Evolutionary conservation across 2,113 vertebrate genomes (phyloP), one percentile per base, ranked within the genome.

Genomic region (Paracanthobrama guichenoti): DNA sequence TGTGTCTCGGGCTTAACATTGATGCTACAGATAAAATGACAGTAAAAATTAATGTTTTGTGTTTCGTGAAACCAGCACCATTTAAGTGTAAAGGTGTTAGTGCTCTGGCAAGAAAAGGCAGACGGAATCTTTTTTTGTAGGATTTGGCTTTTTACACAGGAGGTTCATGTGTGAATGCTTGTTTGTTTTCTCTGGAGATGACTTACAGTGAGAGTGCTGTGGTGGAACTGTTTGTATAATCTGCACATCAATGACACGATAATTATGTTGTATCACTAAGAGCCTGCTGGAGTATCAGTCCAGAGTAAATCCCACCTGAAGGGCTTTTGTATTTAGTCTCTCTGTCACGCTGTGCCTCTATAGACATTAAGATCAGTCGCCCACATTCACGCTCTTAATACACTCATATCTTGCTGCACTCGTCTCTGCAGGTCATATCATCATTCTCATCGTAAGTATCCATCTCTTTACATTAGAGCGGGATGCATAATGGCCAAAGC

Each of bases 251-350:
- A 8, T 67, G 79, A 48, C 60, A 67, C 8, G 5, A 31, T 50
- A 50, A 81, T 66, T 81, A 50, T 67, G 42, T 81, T 81, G 42
- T 67, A 50, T 67, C 13, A 22, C 55, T 26, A 62, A 79, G 76
- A 44, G 60, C 26, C 78, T 81, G 60, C 79, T 18, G 59, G 39
- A 50, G 78, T 18, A 66, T 80, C 60, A 66, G 78, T 46, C 35
- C 79, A 50, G 42, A 50, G 50, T 81, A 67, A 81, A 81, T 50
- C 18, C 24, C 77, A 55, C 77, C 79, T 67, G 44, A 81, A 67
- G 60, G 79, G 22, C 44, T 22, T 69, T 69, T 81, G 16, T 62
- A 24, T 67, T 69, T 16, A 66, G 42, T 67, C 46, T 69, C 16
- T 79, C 22, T 6, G 46, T 66, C 79, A 81, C 18, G 10, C 60